Conservation (phyloP, 2,888 invertebrate species). For the Odontocolon sp. region DNA sequence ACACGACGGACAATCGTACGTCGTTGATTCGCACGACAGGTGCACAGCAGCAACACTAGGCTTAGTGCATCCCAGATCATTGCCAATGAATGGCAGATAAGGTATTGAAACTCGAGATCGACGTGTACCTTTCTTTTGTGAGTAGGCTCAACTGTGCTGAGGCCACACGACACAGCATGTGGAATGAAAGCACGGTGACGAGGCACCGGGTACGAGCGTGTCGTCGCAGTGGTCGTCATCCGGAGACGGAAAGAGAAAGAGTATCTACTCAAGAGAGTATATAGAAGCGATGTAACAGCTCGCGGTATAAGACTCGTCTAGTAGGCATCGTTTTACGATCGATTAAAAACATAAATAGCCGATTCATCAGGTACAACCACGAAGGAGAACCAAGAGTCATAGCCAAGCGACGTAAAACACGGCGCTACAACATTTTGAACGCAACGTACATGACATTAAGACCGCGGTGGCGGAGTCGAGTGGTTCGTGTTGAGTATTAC, state of each 20-base stretch:
- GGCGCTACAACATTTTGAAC: conserved; percentile 64
- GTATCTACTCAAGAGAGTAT: conserved; percentile 15
- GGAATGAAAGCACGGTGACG: conserved; percentile 62
- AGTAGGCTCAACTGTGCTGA: conserved; percentile 4
- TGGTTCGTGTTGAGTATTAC: conserved; percentile 40
- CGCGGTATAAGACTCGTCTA: conserved; percentile 60
- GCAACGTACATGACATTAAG: conserved; percentile 64
- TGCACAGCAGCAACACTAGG: conserved; percentile 24
- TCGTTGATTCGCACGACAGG: conserved; percentile 55
- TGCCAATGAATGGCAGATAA: conserved; percentile 13
- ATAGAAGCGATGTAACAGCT: conserved; percentile 18
- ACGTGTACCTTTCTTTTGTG: conserved; percentile 30
- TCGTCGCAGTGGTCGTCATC: conserved; percentile 16
- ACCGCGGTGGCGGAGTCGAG: conserved; percentile 48
- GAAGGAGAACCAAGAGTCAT: conserved; percentile 14
- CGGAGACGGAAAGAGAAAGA: conserved; percentile 1
- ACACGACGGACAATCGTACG: conserved; percentile 38
- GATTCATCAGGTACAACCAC: conserved; percentile 64
- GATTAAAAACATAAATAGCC: conserved; percentile 73
- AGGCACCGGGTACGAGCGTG: conserved; percentile 61
- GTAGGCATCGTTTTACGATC: conserved; percentile 71
- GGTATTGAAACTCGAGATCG: conserved; percentile 58
- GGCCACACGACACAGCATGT: conserved; percentile 41
- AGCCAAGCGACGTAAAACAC: conserved; percentile 63
- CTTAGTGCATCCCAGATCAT: conserved; percentile 34